phyloP scores from a whole-genome alignment of 2,888 invertebrate genomes.

The Aspidapion aeneum region DNA sequence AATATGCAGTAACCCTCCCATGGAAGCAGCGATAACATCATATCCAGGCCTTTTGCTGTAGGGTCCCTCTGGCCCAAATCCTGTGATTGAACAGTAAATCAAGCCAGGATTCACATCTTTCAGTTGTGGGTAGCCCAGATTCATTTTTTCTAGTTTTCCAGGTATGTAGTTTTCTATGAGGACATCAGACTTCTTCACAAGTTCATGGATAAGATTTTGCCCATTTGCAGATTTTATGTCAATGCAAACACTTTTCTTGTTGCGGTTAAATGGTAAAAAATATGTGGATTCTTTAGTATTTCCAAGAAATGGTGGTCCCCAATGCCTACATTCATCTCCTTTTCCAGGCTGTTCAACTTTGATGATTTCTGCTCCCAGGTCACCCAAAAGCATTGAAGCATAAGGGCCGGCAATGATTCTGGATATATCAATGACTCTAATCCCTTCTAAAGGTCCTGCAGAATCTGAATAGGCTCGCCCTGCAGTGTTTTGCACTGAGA shows the following conservation, averaged over 20 bases:
- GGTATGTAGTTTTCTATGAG: constrained; percentile 93
- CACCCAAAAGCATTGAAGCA: constrained; percentile 90
- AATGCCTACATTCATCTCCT: constrained; percentile 87
- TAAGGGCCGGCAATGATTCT: constrained; percentile 92
- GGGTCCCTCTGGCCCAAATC: constrained; percentile 86
- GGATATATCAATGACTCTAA: constrained; percentile 76
- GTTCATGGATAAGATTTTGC: constrained; percentile 59
- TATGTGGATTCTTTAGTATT: constrained; percentile 69
- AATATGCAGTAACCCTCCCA: constrained; percentile 85
- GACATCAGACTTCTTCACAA: constrained; percentile 79
- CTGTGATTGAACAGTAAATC: constrained; percentile 92
- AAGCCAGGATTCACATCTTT: constrained; percentile 68
- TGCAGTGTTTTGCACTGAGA: not conserved
- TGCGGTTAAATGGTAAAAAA: constrained; percentile 86
- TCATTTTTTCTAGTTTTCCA: constrained; percentile 73
- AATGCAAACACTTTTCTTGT: constrained; percentile 89
- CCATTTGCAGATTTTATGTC: constrained; percentile 74
- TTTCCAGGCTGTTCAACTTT: constrained; percentile 83
- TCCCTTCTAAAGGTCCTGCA: constrained; percentile 58
- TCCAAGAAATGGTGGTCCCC: constrained; percentile 87
- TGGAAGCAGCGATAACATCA: constrained; percentile 91
- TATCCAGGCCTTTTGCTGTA: constrained; percentile 88
- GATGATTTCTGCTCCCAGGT: constrained; percentile 88
- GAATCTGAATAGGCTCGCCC: not conserved
- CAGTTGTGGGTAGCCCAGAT: constrained; percentile 77